Evolutionary conservation across 1,140 invertebrate genomes (phyloP), one percentile per base, ranked within the genome.

Genomic region (Sinonovacula constricta): DNA sequence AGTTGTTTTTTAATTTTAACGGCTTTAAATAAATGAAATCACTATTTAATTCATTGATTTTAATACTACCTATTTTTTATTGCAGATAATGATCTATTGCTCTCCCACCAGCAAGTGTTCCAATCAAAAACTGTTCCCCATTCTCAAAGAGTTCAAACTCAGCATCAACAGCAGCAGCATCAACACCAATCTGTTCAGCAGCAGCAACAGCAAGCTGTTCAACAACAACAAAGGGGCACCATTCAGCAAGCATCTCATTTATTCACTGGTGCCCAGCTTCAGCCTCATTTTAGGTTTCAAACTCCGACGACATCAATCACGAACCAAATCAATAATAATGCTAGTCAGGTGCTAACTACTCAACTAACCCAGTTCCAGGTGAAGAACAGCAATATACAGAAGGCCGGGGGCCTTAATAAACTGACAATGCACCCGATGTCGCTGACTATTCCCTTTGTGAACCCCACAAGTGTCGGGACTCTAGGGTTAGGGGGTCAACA

Each of bases 341-440:
- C 74, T 60, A 80, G 80, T 60, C 75, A 78, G 60, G 66, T 84
- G 28, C 63, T 81, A 31, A 59, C 82, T 18, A 71, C 79, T 30
- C 83, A 86, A 65, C 77, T 86, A 34, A 79, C 80, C 26, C 82
- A 84, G 71, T 56, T 85, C 12, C 82, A 83, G 51, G 79, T 88
- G n/a, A 88, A 87, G 75, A 84, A 82, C 12, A 81, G 80, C 22
- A 85, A 80, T 30, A 54, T 84, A 34, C 79, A 81, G 14, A 87
- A 86, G 65, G 59, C 66, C 34, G 79, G 81, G 15, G n/a, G 15
- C 33, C n/a, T 65, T 3, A 85, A 82, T 31, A 86, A 88, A 63
- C 31, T 88, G 22, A 83, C 83, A 14, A 74, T 88, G 67, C 84
- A 85, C 57, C 85, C 85, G 15, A 81, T 87, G 39, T 87, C 86